phyloP scores from a whole-genome alignment of 30 jellyfish, hydroid and myxozoan species.

The Cassiopea andromeda region DNA sequence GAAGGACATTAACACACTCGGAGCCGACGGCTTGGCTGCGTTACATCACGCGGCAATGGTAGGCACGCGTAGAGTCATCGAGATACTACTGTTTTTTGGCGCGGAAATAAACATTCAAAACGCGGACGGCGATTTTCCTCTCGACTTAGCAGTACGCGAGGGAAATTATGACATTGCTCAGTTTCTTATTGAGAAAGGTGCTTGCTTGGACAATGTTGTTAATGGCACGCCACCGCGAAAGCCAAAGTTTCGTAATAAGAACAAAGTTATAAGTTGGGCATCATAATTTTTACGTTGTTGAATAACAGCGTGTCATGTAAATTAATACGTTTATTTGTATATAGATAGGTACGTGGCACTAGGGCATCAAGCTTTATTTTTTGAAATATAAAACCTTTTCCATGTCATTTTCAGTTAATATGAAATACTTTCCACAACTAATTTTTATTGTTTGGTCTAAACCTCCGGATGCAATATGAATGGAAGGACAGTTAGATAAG shows the following conservation, averaged over 20 bases:
- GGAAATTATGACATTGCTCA: slow-evolving; percentile 89
- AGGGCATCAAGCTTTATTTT: too few relatives aligned
- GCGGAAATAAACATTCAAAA: slow-evolving; percentile 63
- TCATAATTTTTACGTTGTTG: too few relatives aligned
- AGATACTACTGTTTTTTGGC: slow-evolving; percentile 55
- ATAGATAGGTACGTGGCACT: neutral
- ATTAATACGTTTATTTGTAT: neutral
- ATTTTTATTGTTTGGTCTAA: too few relatives aligned
- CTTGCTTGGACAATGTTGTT: slow-evolving; percentile 64
- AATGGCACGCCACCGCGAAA: slow-evolving; percentile 73
- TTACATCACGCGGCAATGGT: slow-evolving; percentile 80
- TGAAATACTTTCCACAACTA: too few relatives aligned
- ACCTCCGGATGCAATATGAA: too few relatives aligned
- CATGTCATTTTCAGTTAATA: too few relatives aligned
- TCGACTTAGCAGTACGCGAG: slow-evolving; percentile 83
- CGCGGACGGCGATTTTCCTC: slow-evolving; percentile 69
- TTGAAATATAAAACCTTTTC: too few relatives aligned
- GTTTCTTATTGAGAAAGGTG: slow-evolving; percentile 78
- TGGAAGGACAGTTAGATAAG: too few relatives aligned
- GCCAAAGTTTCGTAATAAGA: neutral
- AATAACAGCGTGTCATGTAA: neutral
- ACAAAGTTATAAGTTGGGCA: neutral
- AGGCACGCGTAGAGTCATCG: slow-evolving; percentile 69
- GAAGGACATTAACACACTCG: slow-evolving; percentile 66
- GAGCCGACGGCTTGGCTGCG: slow-evolving; percentile 83